Base-by-base conservation (phyloP, 2,797 vertebrate genomes). In the Nyctibius grandis region DNA sequence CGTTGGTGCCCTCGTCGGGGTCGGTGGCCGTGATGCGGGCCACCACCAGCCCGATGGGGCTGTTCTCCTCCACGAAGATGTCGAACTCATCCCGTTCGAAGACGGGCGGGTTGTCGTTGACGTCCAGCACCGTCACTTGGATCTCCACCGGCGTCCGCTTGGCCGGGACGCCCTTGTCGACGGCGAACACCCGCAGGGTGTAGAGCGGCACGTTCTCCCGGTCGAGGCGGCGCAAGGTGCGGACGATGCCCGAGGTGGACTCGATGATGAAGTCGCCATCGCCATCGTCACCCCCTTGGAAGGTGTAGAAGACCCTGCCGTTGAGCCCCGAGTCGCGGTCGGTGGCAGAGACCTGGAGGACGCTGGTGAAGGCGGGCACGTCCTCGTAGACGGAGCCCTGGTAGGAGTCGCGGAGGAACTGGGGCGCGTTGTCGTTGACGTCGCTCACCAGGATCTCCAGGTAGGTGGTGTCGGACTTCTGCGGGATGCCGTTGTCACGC, bases 381-480 rank as follows among this genome's bases (percentile, higher is more conserved):
- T 99, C 99, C 94, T 99, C 99, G 11, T 99, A 99, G 87, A 99
- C 86, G 0, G 99, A 99, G 40, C 99, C 99, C 57, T 98, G 96
- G 51, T 99, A 99, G 91, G 98, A 98, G 75, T 99, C 99, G 5
- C 98, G 97, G 38, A 99, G 98, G 96, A 99, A 99, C 74, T 98
- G 98, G 4, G 99, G 99, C 1, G 98, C 98, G 1, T 99, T 99
- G 97, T 99, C 99, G 4, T 99, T 99, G 25, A 99, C 98, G 0
- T 99, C 99, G 0, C 98, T 99, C 56, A 99, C 99, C 79, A 99
- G 97, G 80, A 99, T 99, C 98, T 99, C 99, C 95, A 99, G 95
- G 96, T 99, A 99, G 29, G 99, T 99, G 36, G 99, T 99, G 95
- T 99, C 99, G 0, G 99, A 99, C 97, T 99, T 99, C 97, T 99